Percentiles rank a stretch among this genome's conserved stretches.
Evolutionary conservation across 2,888 invertebrate species (phyloP).

Genomic region (Drepanosiphum platanoidis): DNA sequence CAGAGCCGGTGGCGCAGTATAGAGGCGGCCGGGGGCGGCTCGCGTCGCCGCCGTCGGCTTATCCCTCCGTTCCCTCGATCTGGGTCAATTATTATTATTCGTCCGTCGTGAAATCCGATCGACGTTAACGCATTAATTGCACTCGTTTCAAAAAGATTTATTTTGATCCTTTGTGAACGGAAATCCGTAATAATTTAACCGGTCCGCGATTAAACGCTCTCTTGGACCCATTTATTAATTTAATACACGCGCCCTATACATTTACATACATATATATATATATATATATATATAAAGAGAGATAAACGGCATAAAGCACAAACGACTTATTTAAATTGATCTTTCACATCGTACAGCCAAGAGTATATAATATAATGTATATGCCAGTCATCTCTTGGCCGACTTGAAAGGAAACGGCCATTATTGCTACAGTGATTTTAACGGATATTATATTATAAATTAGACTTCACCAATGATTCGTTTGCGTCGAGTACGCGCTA

Average conservation of each 20-base stretch:
- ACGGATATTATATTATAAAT: constrained; percentile 39
- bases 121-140: constrained; percentile 40
- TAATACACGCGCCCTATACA: neutral
- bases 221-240: constrained; percentile 39
- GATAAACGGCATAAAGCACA: neutral
- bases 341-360: neutral
- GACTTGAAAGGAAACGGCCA: constrained; percentile 45
- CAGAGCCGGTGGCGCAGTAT: neutral
- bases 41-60: neutral
- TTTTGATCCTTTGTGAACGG: constrained; percentile 41
- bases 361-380: neutral
- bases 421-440: constrained; percentile 33
- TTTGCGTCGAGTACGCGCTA: neutral
- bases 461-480: neutral
- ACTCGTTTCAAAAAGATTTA: constrained; percentile 33
- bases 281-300: neutral
- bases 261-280: neutral
- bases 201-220: constrained; percentile 28
- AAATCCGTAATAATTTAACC: constrained; percentile 49
- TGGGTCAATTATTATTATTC: constrained; percentile 41
- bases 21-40: neutral
- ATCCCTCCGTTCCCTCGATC: neutral
- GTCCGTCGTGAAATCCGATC: constrained; percentile 14
- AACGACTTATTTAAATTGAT: constrained; percentile 46
- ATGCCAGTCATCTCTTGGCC: neutral